Evolutionary conservation across 2,888 invertebrate species (phyloP), one percentile per base, ranked within the genome.

Genomic region (Drosophila anomelani): DNA sequence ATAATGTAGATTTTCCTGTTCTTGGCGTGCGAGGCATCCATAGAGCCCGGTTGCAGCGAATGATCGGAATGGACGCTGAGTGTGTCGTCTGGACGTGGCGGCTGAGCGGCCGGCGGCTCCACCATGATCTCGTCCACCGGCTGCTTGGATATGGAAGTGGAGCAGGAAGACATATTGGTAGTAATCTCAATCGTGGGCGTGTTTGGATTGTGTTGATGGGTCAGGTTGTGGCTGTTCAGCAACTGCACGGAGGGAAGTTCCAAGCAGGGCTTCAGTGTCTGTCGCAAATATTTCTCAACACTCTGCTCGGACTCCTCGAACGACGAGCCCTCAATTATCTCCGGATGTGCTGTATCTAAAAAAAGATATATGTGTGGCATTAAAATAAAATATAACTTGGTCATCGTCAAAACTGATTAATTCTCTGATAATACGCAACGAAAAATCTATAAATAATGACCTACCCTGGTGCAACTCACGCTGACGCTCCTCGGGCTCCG

Each of bases 1-100:
- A 97, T 95, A 41, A 97, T 94, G 85, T 94, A 85, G 4, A 91
- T 76, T 47, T 90, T 90, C 8, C 91, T 88, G 69, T 90, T 90
- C 56, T 79, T 85, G 17, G 77, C 56, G 13, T 80, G 77, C 20
- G 62, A 53, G 10, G 67, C 61, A 49, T 78, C 67, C 47, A 77
- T 55, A 8, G 78, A 60, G 3, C 67, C 71, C 2, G 64, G 57
- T 13, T 76, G 74, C 26, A 81, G 34, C 20, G 90, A 85, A 64
- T 84, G 85, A 0, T 88, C 83, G 15, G 86, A 91, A 63, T 90
- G 80, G 6, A 86, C 79, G 54, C 91, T 91, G 9, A 91, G 81
- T 0, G 91, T 91, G 64, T 91, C 91, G 56, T 91, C 91, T 0
- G 88, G 79, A 7, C 80, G 72, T 0, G 91, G 90, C 3, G 76